Percentiles rank a stretch among this genome's conserved stretches.
phyloP scores from a whole-genome alignment of 2,888 invertebrate species.

The Therioaphis trifolii region DNA sequence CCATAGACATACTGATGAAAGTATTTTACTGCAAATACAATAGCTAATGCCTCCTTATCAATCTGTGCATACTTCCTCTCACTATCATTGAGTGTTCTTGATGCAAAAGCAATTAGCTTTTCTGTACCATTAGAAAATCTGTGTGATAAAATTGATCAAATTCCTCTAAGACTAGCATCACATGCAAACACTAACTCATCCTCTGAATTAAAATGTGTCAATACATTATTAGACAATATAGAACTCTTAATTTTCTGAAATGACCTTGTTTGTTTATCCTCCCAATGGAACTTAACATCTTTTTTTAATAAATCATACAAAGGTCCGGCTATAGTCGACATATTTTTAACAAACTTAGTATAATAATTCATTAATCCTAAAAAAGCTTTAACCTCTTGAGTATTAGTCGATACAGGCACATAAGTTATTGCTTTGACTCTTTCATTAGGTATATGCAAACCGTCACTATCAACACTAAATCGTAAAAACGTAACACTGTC shows the following conservation, averaged over 20 bases:
- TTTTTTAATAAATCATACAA: not conserved
- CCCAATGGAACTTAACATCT: slow-evolving; percentile 16
- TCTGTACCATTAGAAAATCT: not conserved
- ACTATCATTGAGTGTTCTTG: slow-evolving; percentile 40
- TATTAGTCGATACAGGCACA: not conserved
- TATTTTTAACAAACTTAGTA: too few relatives aligned
- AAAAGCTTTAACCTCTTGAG: slow-evolving; percentile 2
- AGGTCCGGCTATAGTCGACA: not conserved
- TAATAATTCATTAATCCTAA: not conserved
- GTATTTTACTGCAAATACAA: slow-evolving; percentile 51
- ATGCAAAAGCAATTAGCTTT: slow-evolving; percentile 48
- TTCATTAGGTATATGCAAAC: slow-evolving; percentile 64
- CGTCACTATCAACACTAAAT: slow-evolving; percentile 64
- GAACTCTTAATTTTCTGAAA: slow-evolving; percentile 30
- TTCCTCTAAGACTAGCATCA: slow-evolving; percentile 25
- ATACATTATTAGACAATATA: slow-evolving; percentile 6
- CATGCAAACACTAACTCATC: slow-evolving; percentile 23
- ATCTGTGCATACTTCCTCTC: slow-evolving; percentile 63
- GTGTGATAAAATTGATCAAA: slow-evolving; percentile 20
- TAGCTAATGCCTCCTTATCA: slow-evolving; percentile 62
- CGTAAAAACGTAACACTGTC: slow-evolving; percentile 67
- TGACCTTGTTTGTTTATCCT: not conserved
- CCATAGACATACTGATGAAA: too few relatives aligned
- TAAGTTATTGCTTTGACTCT: slow-evolving; percentile 64
- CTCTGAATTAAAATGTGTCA: not conserved